Conservation (phyloP, 2,113 vertebrate genomes). For the Bubo blakistoni region DNA sequence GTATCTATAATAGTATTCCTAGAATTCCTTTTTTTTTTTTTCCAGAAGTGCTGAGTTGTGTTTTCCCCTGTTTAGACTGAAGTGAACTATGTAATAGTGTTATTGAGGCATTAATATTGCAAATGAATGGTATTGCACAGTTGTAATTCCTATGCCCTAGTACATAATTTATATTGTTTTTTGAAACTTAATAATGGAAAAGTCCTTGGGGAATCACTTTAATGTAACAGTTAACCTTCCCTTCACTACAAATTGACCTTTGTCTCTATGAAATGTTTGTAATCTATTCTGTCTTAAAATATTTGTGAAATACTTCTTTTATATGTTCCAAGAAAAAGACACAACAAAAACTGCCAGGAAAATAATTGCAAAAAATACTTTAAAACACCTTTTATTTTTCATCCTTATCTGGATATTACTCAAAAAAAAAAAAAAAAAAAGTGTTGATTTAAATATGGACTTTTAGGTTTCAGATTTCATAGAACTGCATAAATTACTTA, state of each 20-base stretch:
- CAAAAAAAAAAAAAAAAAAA: neutral
- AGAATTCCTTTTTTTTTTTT: neutral
- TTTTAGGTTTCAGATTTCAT: neutral
- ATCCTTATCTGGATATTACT: neutral
- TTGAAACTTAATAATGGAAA: neutral
- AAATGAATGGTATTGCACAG: neutral
- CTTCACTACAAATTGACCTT: neutral
- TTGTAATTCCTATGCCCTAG: neutral
- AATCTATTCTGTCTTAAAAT: neutral
- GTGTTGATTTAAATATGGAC: neutral
- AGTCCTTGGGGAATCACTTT: neutral
- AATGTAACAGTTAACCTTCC: neutral
- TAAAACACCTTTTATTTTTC: neutral
- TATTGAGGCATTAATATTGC: neutral
- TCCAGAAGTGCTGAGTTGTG: neutral
- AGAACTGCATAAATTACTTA: neutral
- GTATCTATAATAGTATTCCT: neutral
- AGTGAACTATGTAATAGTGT: neutral
- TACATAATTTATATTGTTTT: neutral
- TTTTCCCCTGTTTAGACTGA: neutral
- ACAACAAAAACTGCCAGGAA: neutral
- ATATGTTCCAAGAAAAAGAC: neutral
- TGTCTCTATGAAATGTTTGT: neutral
- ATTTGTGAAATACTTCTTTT: neutral
- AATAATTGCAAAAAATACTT: neutral